Percentiles rank a stretch among this genome's conserved stretches.
Conservation (phyloP, 2,797 vertebrate species). For the Enteromius anoplus region DNA sequence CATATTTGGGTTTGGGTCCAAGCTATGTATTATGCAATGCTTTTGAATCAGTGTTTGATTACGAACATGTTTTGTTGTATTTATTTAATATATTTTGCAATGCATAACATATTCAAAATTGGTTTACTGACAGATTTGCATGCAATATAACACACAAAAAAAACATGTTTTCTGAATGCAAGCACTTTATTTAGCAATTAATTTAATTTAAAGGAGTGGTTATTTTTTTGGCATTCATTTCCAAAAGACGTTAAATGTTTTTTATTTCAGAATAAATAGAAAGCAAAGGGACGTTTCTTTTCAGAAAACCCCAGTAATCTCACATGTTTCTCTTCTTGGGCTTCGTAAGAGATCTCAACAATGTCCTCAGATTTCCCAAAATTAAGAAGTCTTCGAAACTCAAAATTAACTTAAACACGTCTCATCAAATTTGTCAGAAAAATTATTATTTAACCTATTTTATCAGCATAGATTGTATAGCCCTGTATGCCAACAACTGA, state of each 20-base stretch:
- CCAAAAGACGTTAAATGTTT: background rate
- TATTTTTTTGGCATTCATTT: background rate
- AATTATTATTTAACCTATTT: background rate
- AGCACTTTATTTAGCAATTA: background rate
- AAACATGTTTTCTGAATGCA: background rate
- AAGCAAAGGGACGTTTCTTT: background rate
- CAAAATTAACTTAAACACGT: background rate
- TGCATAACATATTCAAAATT: background rate
- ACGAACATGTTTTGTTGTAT: background rate
- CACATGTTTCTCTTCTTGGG: background rate
- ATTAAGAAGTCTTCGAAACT: background rate
- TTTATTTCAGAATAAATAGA: background rate
- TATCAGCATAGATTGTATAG: background rate
- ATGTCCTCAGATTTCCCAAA: background rate
- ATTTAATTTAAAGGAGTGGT: background rate
- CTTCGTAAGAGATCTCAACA: background rate
- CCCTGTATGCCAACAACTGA: background rate
- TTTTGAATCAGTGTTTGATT: background rate
- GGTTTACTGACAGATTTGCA: background rate
- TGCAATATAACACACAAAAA: background rate
- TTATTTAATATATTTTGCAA: background rate
- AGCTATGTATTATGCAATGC: background rate
- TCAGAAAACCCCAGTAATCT: background rate
- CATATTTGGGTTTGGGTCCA: background rate
- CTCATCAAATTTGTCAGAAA: background rate